A percentile compares a stretch with the other conserved stretches of the same genome.
Evolutionary conservation across 2,113 vertebrate genomes (phyloP).

Genomic region (Tachuris rubrigastra): DNA sequence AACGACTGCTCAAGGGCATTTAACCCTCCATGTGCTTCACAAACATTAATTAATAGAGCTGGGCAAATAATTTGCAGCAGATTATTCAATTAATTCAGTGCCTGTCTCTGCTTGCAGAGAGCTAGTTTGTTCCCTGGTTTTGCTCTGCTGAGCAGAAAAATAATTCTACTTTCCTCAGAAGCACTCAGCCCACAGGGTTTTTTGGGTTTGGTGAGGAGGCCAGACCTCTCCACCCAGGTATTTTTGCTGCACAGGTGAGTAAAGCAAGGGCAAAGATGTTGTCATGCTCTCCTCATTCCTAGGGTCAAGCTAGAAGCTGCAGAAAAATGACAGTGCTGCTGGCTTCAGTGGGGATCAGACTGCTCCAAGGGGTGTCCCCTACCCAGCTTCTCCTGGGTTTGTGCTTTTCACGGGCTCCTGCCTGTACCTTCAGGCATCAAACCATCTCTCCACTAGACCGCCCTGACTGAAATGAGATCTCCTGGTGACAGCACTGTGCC

Average conservation of each 20-base stretch:
- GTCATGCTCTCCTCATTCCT: not conserved
- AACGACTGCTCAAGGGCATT: constrained; percentile 16
- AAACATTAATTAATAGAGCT: constrained; percentile 53
- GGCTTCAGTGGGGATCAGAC: not conserved
- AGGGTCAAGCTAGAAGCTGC: not conserved
- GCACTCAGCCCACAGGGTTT: not conserved
- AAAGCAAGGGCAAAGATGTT: not conserved
- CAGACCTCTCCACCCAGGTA: not conserved
- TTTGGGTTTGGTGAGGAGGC: not conserved
- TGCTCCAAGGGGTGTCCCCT: not conserved
- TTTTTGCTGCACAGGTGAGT: not conserved
- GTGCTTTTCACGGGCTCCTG: not conserved
- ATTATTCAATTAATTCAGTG: not conserved
- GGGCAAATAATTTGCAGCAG: constrained; percentile 45
- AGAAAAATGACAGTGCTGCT: not conserved
- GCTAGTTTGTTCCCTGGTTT: not conserved
- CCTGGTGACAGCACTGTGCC: not conserved
- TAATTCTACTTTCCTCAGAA: not conserved
- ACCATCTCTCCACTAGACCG: not conserved
- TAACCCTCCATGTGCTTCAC: constrained; percentile 32
- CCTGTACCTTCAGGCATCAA: not conserved
- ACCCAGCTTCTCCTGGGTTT: not conserved
- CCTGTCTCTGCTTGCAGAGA: constrained; percentile 31
- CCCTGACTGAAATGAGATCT: not conserved
- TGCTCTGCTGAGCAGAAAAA: constrained; percentile 35